These are phyloP conservation scores for Phacellophora camtschatica DNA, from an alignment of 30 jellyfish, hydroid and myxozoan species.

Conservation along the genomic window DNA sequence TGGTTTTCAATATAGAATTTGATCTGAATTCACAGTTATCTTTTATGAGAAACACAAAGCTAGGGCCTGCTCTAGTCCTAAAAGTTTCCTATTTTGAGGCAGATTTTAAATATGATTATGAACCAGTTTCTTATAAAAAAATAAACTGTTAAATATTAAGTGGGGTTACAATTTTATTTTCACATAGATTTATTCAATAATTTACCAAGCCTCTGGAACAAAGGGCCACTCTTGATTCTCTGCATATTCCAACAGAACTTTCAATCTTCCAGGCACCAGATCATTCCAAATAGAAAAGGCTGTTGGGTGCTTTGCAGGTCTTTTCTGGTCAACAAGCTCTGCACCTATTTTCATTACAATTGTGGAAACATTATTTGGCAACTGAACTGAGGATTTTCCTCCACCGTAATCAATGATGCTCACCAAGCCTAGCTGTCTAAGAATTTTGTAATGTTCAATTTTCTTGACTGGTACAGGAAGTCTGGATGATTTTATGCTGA, in stretches of 20 bases:
- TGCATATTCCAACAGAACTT: conserved; percentile 16
- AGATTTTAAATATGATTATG: too few species aligned
- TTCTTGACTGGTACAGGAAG: conserved; percentile 7
- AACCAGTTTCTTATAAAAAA: too few species aligned
- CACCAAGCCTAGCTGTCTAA: not conserved
- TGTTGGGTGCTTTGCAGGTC: not conserved
- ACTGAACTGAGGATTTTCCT: not conserved
- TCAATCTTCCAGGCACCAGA: conserved; percentile 11
- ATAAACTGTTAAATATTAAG: too few species aligned
- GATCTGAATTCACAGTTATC: too few species aligned
- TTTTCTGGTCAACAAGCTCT: not conserved
- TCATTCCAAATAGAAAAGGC: conserved; percentile 2
- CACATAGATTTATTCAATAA: not conserved
- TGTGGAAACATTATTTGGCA: not conserved
- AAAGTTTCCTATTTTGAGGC: too few species aligned
- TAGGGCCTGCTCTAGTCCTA: too few species aligned
- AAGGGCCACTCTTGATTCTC: conserved; percentile 45
- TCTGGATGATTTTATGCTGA: not conserved
- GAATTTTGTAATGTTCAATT: not conserved
- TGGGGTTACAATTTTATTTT: too few species aligned
- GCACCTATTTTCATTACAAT: not conserved
- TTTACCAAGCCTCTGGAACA: conserved; percentile 60
- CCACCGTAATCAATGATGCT: not conserved
- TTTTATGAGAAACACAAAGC: too few species aligned
- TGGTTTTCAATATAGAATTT: too few species aligned